phyloP scores from a whole-genome alignment of 2,113 vertebrate genomes.

The Perca fluviatilis region DNA sequence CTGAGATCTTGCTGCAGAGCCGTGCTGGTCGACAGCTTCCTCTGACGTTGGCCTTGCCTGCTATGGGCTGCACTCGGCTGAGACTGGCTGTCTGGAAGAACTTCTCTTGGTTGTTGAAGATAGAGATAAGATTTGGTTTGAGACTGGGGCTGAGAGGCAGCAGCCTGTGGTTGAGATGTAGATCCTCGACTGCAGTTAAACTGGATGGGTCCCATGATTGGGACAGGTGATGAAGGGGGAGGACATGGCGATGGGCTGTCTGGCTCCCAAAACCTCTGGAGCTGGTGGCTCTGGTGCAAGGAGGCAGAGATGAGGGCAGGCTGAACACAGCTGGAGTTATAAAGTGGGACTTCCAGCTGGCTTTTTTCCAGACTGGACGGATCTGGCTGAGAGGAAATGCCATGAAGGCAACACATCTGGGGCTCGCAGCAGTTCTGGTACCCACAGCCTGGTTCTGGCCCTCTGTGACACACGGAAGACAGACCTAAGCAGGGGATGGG shows the following conservation, averaged over 20 bases:
- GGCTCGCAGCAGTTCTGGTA: conserved; percentile 85
- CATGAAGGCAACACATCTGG: conserved; percentile 89
- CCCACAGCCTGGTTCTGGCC: conserved; percentile 82
- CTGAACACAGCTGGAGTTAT: conserved; percentile 71
- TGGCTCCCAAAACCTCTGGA: conserved; percentile 75
- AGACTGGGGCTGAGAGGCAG: conserved; percentile 84
- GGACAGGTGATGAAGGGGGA: conserved; percentile 54
- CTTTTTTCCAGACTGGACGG: conserved; percentile 77
- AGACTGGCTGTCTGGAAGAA: conserved; percentile 82
- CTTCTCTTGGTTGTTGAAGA: conserved; percentile 74
- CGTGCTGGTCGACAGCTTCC: conserved; percentile 42
- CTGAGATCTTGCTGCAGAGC: conserved; percentile 78
- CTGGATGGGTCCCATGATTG: conserved; percentile 38
- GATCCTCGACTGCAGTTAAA: conserved; percentile 59
- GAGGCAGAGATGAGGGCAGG: conserved; percentile 65
- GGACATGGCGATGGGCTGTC: conserved; percentile 68
- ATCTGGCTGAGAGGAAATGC: conserved; percentile 80
- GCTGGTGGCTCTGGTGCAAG: conserved; percentile 68
- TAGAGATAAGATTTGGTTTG: conserved; percentile 80
- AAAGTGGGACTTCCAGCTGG: conserved; percentile 78
- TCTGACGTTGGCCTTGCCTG: conserved; percentile 40
- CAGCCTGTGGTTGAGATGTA: conserved; percentile 77
- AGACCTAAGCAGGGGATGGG: conserved; percentile 85
- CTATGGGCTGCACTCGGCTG: conserved; percentile 38
- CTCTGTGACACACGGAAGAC: conserved; percentile 84